Percentiles rank a stretch among this genome's conserved stretches.
Evolutionary conservation across 2,113 vertebrate genomes (phyloP).

Genomic region (Oreochromis niloticus): DNA sequence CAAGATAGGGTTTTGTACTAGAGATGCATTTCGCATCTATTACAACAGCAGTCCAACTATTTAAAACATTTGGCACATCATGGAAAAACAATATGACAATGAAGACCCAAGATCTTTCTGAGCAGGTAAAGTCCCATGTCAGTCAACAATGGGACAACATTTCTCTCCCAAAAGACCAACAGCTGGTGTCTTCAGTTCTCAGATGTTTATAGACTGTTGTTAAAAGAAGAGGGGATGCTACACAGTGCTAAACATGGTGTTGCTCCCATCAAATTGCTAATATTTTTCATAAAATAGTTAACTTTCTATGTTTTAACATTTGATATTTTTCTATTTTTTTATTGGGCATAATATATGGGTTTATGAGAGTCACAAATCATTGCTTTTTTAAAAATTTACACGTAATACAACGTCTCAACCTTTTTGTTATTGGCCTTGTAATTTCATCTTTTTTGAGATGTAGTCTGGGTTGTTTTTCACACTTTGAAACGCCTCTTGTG

Average conservation of each 20-base stretch:
- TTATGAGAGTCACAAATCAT: neutral
- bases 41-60: no score
- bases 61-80: no score
- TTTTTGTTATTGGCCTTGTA: neutral
- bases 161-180: neutral
- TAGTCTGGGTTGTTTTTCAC: neutral
- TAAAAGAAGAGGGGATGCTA: neutral
- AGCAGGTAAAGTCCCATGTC: neutral
- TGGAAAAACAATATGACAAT: neutral
- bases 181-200: neutral
- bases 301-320: neutral
- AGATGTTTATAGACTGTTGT: neutral
- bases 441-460: neutral
- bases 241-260: neutral
- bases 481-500: neutral
- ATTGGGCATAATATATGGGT: neutral
- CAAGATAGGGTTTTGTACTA: no score
- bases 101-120: neutral
- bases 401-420: no score
- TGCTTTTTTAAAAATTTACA: no score
- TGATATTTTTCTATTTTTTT: neutral
- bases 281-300: neutral
- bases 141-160: neutral
- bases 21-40: no score
- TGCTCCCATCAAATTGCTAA: neutral